Base-by-base conservation (phyloP, 2,888 invertebrate genomes). In the Ypsolopha scabrella region DNA sequence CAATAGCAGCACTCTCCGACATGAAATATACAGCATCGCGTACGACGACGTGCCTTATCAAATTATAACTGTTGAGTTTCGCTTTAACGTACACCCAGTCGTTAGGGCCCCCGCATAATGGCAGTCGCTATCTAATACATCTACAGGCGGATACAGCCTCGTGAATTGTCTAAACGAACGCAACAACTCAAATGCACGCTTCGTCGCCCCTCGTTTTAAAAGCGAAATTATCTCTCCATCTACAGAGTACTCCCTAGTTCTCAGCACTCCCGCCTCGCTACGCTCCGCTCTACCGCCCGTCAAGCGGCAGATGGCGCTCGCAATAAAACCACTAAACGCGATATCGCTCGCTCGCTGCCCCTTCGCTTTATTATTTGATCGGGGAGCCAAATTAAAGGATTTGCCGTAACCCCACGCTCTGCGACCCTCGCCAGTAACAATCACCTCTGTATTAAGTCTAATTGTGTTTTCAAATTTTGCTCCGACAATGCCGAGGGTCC, bases 401-500 rank as follows among this genome's bases (percentile, higher is more conserved):
- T 86, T 82, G 71, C 75, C 70, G 72, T 79, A 79, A 78, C 80
- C 82, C 82, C 81, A 80, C 79, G 73, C 61, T 10, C 59, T 57
- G 65, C 73, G 78, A 80, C 85, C 86, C 83, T 79, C 79, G 71
- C 76, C 69, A 68, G 77, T 78, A 75, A 82, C 86, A 82, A 86
- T 86, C 86, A 86, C 86, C 86, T 83, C 85, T 85, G 85, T 86
- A 86, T 86, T 86, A 86, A 83, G 80, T 85, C 83, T 86, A 86
- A 86, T 86, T 86, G 85, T 86, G 86, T 86, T 86, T 86, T 86
- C 82, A 79, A 83, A 83, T 83, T 81, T 76, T 68, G 73, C 76
- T 81, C 83, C 78, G 77, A 76, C 75, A 76, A 77, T 75, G 67
- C 60, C 64, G 64, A 70, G 76, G 74, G 78, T 71, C 65, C 70